These are phyloP conservation scores for Brachionus asplanchnoidis DNA, from an alignment of 1,140 invertebrate genomes.

Conservation along the genomic window DNA sequence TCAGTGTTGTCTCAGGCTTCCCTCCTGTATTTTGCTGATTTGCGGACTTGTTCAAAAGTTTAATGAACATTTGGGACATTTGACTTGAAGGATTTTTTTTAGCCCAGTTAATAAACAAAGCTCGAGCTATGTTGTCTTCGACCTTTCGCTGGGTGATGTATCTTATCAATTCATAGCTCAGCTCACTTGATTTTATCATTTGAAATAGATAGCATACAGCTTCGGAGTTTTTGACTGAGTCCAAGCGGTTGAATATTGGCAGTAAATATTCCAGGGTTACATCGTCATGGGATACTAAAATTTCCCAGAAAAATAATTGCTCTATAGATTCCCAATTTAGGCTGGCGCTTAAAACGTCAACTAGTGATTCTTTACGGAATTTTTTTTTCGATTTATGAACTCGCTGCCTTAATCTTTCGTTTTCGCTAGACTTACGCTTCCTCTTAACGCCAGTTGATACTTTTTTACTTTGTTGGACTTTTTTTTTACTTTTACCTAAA, in stretches of 20 bases:
- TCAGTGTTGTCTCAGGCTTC: not conserved
- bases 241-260: slow-evolving; percentile 7
- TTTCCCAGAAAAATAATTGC: slow-evolving; percentile 35
- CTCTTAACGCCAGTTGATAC: not conserved
- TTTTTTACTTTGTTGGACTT: not conserved
- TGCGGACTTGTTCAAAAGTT: slow-evolving; percentile 4
- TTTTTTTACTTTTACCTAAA: not conserved
- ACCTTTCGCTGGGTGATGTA: slow-evolving; percentile 19
- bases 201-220: slow-evolving; percentile 37
- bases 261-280: slow-evolving; percentile 13
- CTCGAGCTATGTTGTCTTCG: not conserved
- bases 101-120: slow-evolving; percentile 16
- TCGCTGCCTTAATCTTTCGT: not conserved
- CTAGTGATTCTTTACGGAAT: not conserved
- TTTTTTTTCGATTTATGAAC: not conserved
- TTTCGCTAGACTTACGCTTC: slow-evolving; percentile 29
- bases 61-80: slow-evolving; percentile 29
- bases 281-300: not conserved
- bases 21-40: not conserved
- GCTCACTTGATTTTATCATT: slow-evolving; percentile 18
- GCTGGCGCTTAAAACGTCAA: slow-evolving; percentile 18
- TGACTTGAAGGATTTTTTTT: not conserved
- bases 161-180: not conserved
- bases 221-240: slow-evolving; percentile 8
- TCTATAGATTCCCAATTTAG: slow-evolving; percentile 29